Evolutionary conservation across 2,888 invertebrate species (phyloP).

Genomic region (Cheilosia vernalis): DNA sequence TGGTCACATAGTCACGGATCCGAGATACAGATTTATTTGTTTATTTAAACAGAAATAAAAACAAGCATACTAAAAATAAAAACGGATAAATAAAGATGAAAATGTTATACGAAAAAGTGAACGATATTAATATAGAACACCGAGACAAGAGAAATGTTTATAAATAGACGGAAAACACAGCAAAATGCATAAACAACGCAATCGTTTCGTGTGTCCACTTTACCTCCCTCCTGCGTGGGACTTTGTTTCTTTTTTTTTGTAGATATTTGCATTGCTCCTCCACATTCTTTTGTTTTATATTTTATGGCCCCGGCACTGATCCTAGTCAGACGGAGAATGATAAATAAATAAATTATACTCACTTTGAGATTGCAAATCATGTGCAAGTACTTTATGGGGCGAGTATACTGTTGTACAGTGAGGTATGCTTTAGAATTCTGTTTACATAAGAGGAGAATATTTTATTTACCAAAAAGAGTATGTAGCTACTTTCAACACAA

Average conservation of each 20-base stretch:
- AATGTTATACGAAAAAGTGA: slow-evolving; percentile 17
- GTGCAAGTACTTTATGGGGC: not conserved
- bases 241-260: slow-evolving; percentile 8
- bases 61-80: not conserved
- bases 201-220: slow-evolving; percentile 34
- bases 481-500: too few species aligned
- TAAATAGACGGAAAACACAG: slow-evolving; percentile 54
- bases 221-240: not conserved
- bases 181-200: slow-evolving; percentile 66
- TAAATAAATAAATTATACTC: slow-evolving; percentile 69
- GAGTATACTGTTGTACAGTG: slow-evolving; percentile 3
- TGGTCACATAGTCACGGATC: not conserved
- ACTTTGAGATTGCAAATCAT: slow-evolving; percentile 31
- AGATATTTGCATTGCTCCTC: not conserved
- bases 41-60: slow-evolving; percentile 27
- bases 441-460: slow-evolving; percentile 7
- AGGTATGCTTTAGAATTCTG: slow-evolving; percentile 51
- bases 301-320: slow-evolving; percentile 58
- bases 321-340: slow-evolving; percentile 56
- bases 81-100: slow-evolving; percentile 44
- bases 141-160: slow-evolving; percentile 47
- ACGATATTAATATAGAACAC: slow-evolving; percentile 12
- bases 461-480: too few species aligned
- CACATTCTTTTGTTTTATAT: slow-evolving; percentile 39
- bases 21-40: not conserved